Percentiles rank a stretch among this genome's conserved stretches.
phyloP scores from a whole-genome alignment of 2,797 vertebrate genomes.

The Epinephelus awoara region DNA sequence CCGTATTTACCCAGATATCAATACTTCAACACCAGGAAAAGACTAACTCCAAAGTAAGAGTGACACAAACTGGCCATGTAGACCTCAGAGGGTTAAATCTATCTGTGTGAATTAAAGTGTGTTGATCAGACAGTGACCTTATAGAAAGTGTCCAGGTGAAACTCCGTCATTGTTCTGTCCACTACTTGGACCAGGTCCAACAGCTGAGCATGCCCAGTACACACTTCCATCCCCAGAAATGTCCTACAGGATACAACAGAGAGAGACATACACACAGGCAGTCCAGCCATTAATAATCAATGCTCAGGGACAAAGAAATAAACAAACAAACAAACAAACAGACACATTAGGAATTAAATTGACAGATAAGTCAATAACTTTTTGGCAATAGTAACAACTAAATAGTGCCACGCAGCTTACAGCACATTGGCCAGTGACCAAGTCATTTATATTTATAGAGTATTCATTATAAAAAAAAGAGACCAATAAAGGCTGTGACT shows the following conservation, averaged over 20 bases:
- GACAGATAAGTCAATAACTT: too few species aligned
- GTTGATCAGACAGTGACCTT: constrained; percentile 77
- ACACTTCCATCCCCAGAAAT: constrained; percentile 84
- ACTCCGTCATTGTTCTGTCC: constrained; percentile 90
- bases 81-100: neutral
- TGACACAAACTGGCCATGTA: neutral
- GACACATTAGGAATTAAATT: neutral
- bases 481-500: neutral
- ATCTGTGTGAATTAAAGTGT: neutral
- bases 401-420: neutral
- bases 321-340: neutral
- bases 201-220: constrained; percentile 85
- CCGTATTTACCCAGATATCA: too few species aligned
- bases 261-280: neutral
- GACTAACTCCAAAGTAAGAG: neutral
- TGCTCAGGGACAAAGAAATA: neutral
- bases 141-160: constrained; percentile 90
- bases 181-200: constrained; percentile 88
- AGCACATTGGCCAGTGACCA: neutral
- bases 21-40: neutral
- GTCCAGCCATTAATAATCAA: neutral
- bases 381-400: neutral
- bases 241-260: constrained; percentile 61
- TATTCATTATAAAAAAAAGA: neutral
- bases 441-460: neutral